Evolutionary conservation across 2,797 vertebrate genomes (phyloP), one percentile per base, ranked within the genome.

Genomic region (Coracias cyanogaster): DNA sequence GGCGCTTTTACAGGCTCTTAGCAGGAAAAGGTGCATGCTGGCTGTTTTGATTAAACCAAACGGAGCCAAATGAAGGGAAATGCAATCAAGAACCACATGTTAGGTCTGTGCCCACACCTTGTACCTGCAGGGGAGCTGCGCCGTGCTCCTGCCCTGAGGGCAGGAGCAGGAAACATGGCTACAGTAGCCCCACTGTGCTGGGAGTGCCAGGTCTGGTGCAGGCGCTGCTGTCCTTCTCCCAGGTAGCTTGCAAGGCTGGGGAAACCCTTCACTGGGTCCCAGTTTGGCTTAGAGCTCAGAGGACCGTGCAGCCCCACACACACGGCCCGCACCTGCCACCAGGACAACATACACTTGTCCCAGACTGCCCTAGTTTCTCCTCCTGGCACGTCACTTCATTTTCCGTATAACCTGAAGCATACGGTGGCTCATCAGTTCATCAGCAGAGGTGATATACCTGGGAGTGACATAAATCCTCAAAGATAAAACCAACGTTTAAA

Each of bases 121-220:
- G 1, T 39, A 24, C 8, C 74, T 66, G 41, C 48, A 33, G 41
- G 51, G 41, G 43, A 55, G 29, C 61, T 70, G n/a, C 64, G 37
- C 9, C 6, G 2, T 8, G 35, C 37, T 69, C 33, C 46, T 20
- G 13, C 29, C 8, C 21, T 5, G 25, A 64, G 21, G 48, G 39
- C 37, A 71, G 26, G 41, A 33, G 12, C 45, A 55, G 60, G 41
- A 49, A 28, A 28, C 17, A 3, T 4, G 20, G 58, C 39, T 52
- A 26, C 41, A 29, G 64, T n/a, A 58, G 29, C 26, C 37, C 17
- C 1, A 1, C 20, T 1, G 5, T 8, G 0, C 19, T 1, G 0
- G 15, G 6, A 66, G 8, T 55, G 22, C 12, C 15, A 12, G 51
- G 2, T 4, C 33, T 55, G 43, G 29, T 24, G 9, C 33, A 58